phyloP scores from a whole-genome alignment of 2,888 invertebrate species.

The Diadromus collaris region DNA sequence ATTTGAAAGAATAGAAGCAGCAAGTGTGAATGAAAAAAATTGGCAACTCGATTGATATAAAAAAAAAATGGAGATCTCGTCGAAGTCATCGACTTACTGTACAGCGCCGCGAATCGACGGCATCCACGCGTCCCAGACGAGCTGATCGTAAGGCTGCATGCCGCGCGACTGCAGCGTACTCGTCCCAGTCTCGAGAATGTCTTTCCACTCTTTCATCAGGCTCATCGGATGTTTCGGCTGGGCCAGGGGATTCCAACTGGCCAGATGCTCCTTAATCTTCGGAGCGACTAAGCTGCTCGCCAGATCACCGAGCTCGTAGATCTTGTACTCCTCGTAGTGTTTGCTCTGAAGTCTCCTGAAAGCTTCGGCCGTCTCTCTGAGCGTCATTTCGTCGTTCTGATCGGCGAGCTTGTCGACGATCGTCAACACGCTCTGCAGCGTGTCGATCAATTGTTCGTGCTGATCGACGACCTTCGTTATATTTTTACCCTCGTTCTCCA shows the following conservation, averaged over 20 bases:
- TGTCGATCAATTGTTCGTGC: slow-evolving; percentile 88
- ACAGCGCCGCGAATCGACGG: slow-evolving; percentile 89
- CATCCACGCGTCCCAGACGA: slow-evolving; percentile 96
- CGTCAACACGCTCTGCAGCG: slow-evolving; percentile 86
- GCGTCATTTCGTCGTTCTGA: slow-evolving; percentile 81
- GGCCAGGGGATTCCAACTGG: slow-evolving; percentile 90
- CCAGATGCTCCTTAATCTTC: slow-evolving; percentile 88
- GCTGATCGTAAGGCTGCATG: slow-evolving; percentile 88
- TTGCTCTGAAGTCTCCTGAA: slow-evolving; percentile 84
- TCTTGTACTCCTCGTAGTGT: slow-evolving; percentile 89
- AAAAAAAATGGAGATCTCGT: no score
- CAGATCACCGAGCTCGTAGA: slow-evolving; percentile 91
- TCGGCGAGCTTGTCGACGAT: slow-evolving; percentile 85
- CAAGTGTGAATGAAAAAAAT: no score
- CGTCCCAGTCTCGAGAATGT: slow-evolving; percentile 81
- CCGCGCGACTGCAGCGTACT: slow-evolving; percentile 77
- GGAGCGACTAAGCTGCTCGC: slow-evolving; percentile 93
- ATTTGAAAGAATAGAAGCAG: no score
- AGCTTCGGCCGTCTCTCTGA: slow-evolving; percentile 83
- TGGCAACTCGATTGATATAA: no score
- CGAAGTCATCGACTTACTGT: slow-evolving; percentile 85
- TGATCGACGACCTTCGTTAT: slow-evolving; percentile 85
- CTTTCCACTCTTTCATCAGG: slow-evolving; percentile 87
- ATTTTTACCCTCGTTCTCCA: slow-evolving; percentile 90
- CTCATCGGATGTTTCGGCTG: slow-evolving; percentile 85